These are phyloP conservation scores for Arrhamphus sclerolepis DNA, from an alignment of 2,797 vertebrate species.

Conservation along the genomic window DNA sequence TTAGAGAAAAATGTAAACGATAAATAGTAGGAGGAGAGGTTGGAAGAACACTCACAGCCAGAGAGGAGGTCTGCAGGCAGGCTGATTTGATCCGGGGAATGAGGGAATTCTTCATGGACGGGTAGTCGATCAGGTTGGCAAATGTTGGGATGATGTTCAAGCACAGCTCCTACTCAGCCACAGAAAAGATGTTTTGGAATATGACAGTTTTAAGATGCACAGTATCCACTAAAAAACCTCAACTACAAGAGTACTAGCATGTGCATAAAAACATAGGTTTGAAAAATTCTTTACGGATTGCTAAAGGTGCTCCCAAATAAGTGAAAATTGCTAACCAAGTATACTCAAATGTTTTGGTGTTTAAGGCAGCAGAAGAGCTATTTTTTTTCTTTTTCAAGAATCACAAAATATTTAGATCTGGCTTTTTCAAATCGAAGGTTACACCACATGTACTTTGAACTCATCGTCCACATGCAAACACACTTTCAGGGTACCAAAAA, in stretches of 20 bases:
- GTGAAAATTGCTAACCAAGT: conserved; percentile 1
- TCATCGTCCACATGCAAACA: too few species aligned
- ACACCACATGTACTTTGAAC: too few species aligned
- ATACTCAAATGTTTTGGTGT: too few species aligned
- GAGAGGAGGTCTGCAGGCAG: conserved; percentile 96
- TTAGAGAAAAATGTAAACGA: background rate
- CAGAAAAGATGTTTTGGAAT: conserved; percentile 25
- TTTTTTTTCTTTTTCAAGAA: too few species aligned
- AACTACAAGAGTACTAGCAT: background rate
- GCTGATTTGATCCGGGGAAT: conserved; percentile 97
- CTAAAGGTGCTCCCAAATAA: conserved; percentile 22
- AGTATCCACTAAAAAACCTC: background rate
- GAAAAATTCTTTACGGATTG: background rate
- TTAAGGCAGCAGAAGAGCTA: too few species aligned
- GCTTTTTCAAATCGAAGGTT: too few species aligned
- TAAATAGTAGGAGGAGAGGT: background rate
- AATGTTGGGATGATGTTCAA: conserved; percentile 98
- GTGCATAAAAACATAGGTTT: too few species aligned
- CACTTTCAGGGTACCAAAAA: too few species aligned
- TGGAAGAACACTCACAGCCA: conserved; percentile 88
- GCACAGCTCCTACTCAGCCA: conserved; percentile 89
- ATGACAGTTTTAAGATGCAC: conserved; percentile 19
- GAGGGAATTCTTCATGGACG: conserved; percentile 99
- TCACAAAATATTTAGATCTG: too few species aligned
- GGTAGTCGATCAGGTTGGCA: conserved; percentile 98